Conservation (phyloP, 2,888 invertebrate genomes). For the Melipona bicolor region DNA sequence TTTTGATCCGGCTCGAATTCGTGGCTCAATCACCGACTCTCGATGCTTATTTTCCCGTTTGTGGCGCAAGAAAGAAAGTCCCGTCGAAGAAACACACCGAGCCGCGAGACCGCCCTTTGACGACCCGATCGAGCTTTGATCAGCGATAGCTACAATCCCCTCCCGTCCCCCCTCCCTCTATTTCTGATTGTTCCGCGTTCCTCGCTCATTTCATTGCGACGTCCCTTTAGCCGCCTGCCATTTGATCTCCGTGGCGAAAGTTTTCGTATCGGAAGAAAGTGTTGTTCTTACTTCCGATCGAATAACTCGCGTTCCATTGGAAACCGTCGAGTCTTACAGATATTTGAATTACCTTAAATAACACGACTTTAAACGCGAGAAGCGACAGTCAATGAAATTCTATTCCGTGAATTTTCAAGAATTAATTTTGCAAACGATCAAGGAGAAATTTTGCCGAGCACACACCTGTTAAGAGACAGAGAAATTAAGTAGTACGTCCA, state of each 20-base stretch:
- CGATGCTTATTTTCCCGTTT: conserved; percentile 48
- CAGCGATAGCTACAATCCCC: conserved; percentile 7
- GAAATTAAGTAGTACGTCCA: background rate
- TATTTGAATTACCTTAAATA: background rate
- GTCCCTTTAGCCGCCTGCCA: conserved; percentile 13
- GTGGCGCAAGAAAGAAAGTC: conserved; percentile 23
- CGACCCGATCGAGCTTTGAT: conserved; percentile 53
- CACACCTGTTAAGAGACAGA: no score
- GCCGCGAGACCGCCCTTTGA: conserved; percentile 45
- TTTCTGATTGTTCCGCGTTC: conserved; percentile 35
- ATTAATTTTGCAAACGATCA: no score
- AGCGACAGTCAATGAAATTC: no score
- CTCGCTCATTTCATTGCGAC: conserved; percentile 35
- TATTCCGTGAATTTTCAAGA: no score
- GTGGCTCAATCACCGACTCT: conserved; percentile 28
- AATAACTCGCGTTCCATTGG: background rate
- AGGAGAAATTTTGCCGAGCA: no score
- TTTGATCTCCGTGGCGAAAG: conserved; percentile 17
- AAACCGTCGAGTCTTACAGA: no score
- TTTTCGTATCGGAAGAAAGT: background rate
- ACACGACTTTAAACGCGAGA: background rate
- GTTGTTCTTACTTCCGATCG: background rate
- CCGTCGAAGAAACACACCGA: background rate
- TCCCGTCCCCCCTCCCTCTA: background rate
- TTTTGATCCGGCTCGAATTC: conserved; percentile 37